Base-by-base conservation (phyloP, 1,140 invertebrate genomes). In the Drosophila mojavensis region DNA sequence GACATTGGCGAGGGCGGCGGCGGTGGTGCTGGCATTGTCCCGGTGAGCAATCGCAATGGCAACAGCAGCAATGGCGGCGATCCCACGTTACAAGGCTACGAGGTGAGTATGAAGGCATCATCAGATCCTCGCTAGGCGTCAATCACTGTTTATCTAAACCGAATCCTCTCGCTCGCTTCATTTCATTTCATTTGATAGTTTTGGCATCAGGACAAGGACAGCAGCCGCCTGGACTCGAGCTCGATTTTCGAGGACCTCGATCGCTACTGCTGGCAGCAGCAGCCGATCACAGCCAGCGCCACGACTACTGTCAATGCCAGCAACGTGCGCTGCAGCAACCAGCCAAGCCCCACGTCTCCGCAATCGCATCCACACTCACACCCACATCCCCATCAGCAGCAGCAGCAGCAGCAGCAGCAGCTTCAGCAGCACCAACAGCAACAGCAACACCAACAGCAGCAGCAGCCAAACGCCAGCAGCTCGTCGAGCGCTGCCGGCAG, bases 161-260 rank as follows among this genome's bases (percentile, higher is more conserved):
- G 7, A 39, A 30, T 26, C 43, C 15, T 26, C 43, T 17, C 39
- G 11, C 1, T 54, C 2, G 26, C n/a, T 17, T 26, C 11, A 5
- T 11, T 28, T 20, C 24, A 5, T n/a, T 6, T 39, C 0, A 33
- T 2, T 28, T 50, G 43, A 45, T 94, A 94, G 80, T 95, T 96
- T 73, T 96, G 96, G 96, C 94, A 94, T 75, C 93, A 94, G 11
- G 95, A 95, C 71, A 95, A 96, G 92, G 93, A 96, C 92, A 93
- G 75, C 56, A 93, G 95, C 88, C 92, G 95, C 85, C 92, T 96
- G 84, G 94, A 97, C 93, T 94, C 94, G 20, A 91, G 58, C 59
- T 94, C 95, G 33, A 95, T 97, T 56, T 93, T 97, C 72, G 96
- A 97, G 91, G 96, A 97, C 90, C 93, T 97, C 33, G 96, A 96